These are phyloP conservation scores for Whitmania pigra DNA, from an alignment of 1,140 invertebrate species.

Conservation along the genomic window DNA sequence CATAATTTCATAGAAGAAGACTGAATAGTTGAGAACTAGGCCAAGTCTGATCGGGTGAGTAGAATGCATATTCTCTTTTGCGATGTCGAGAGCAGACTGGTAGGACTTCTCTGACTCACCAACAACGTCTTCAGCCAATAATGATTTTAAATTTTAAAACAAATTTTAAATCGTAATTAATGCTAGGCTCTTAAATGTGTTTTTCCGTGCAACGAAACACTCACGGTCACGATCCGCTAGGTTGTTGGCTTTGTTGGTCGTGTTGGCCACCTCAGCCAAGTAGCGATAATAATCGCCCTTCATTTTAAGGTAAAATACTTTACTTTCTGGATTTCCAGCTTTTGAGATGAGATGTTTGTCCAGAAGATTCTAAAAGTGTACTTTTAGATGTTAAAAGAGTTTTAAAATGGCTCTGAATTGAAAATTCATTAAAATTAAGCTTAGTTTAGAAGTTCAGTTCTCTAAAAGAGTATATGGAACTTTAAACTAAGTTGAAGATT, in stretches of 20 bases:
- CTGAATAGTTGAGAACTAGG: conserved; percentile 94
- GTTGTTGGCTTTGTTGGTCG: conserved; percentile 79
- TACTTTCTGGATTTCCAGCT: conserved; percentile 89
- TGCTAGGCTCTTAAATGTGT: too few relatives aligned
- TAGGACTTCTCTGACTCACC: conserved; percentile 50
- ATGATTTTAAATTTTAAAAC: too few relatives aligned
- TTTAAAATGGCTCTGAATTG: too few relatives aligned
- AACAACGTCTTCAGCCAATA: conserved; percentile 5
- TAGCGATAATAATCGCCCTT: conserved; percentile 98
- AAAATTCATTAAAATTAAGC: too few relatives aligned
- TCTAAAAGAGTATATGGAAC: too few relatives aligned
- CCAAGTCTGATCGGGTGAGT: conserved; percentile 96
- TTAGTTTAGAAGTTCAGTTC: too few relatives aligned
- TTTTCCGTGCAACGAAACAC: not conserved
- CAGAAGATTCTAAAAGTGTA: conserved; percentile 46
- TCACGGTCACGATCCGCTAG: conserved; percentile 14
- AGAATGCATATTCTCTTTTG: conserved; percentile 93
- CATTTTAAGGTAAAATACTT: conserved; percentile 99
- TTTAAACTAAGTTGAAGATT: too few relatives aligned
- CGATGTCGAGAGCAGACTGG: conserved; percentile 95
- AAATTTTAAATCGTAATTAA: too few relatives aligned
- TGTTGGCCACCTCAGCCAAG: conserved; percentile 93
- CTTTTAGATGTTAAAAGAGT: too few relatives aligned
- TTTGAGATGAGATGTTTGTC: conserved; percentile 93
- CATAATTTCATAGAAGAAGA: conserved; percentile 99